Conservation (phyloP, 2,113 vertebrate species). For the Melanocharis versteri region DNA sequence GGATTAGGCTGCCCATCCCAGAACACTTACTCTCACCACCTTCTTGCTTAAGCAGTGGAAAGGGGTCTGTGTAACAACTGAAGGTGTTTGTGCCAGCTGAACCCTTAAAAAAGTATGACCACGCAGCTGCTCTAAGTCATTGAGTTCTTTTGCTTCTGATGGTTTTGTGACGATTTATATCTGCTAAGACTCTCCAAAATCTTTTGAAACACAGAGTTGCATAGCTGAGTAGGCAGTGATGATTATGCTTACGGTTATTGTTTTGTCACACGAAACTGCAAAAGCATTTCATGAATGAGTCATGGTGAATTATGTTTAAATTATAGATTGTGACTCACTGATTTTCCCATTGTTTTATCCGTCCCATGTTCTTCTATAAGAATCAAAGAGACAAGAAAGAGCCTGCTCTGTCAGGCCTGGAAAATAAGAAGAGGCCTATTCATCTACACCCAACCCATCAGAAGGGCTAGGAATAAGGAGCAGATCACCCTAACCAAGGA, state of each 20-base stretch:
- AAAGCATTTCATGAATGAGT: conserved; percentile 41
- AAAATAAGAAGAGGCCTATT: neutral
- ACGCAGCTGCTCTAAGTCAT: neutral
- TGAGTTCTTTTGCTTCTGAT: neutral
- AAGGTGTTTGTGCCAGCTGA: neutral
- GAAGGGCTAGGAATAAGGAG: neutral
- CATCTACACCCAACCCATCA: neutral
- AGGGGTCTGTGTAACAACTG: neutral
- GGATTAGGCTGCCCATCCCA: neutral
- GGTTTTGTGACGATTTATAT: neutral
- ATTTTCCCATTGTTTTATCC: conserved; percentile 40
- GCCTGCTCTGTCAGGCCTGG: neutral
- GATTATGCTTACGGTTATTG: conserved; percentile 3
- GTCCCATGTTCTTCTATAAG: neutral
- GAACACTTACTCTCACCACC: neutral
- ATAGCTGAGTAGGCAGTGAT: neutral
- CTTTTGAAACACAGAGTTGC: neutral
- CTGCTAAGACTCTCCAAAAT: neutral
- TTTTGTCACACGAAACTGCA: conserved; percentile 14
- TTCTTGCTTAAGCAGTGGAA: neutral
- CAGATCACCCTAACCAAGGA: neutral
- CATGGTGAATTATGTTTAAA: conserved; percentile 35
- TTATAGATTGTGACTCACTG: conserved; percentile 16
- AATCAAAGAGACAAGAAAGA: neutral
- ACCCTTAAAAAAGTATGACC: neutral